These are phyloP conservation scores for Stenurella melanura DNA, from an alignment of 2,888 invertebrate species.

Conservation along the genomic window DNA sequence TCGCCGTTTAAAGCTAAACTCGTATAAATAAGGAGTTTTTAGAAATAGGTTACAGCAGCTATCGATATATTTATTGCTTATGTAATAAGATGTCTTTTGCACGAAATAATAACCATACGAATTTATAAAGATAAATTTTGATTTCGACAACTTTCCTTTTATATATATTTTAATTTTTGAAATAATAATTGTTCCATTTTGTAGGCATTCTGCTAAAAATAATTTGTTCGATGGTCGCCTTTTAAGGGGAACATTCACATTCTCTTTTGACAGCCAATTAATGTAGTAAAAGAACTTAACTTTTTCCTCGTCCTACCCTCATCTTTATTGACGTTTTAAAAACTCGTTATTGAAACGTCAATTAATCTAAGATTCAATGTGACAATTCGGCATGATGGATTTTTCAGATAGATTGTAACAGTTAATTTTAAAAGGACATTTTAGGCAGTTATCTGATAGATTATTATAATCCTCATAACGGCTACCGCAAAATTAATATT, in stretches of 20 bases:
- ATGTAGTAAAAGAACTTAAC: conserved; percentile 62
- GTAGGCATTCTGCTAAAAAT: conserved; percentile 5
- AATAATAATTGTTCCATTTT: background rate
- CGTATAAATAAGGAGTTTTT: too few relatives aligned
- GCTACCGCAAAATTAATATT: conserved; percentile 41
- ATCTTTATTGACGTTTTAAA: conserved; percentile 67
- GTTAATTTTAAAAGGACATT: conserved; percentile 42
- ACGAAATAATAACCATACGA: too few relatives aligned
- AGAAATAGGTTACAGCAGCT: too few relatives aligned
- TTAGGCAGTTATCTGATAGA: conserved; percentile 55
- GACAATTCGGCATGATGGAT: conserved; percentile 62
- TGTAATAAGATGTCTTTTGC: too few relatives aligned
- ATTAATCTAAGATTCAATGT: conserved; percentile 64
- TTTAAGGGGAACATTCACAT: conserved; percentile 43
- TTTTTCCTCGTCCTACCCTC: conserved; percentile 57
- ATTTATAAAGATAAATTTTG: too few relatives aligned
- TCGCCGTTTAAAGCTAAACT: too few relatives aligned
- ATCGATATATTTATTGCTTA: too few relatives aligned
- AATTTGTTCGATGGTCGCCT: conserved; percentile 12
- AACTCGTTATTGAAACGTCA: conserved; percentile 70
- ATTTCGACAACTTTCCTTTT: too few relatives aligned
- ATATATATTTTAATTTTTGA: background rate
- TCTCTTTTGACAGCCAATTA: conserved; percentile 64
- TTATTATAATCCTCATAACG: conserved; percentile 52
- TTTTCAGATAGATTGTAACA: conserved; percentile 47